These are phyloP conservation scores for Lagenorhynchus albirostris DNA, from an alignment of 2,113 vertebrate species.

Conservation along the genomic window DNA sequence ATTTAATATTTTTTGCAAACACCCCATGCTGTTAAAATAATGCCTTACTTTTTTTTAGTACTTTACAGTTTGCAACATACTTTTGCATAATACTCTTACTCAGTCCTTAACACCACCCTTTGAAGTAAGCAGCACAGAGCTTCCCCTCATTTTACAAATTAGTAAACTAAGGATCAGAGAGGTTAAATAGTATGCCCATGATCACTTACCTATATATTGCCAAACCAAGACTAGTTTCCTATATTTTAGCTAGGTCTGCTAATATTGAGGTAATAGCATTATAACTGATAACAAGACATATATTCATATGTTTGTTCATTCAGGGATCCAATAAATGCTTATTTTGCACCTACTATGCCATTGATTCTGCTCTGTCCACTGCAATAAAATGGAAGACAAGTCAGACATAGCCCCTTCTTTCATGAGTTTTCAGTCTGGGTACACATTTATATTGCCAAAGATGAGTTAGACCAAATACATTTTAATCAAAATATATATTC, in stretches of 20 bases:
- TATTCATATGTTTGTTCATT: neutral
- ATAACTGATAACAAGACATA: neutral
- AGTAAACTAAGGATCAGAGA: neutral
- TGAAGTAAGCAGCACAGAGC: neutral
- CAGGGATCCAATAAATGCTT: neutral
- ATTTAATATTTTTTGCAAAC: neutral
- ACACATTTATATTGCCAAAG: neutral
- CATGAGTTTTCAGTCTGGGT: neutral
- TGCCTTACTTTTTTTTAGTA: neutral
- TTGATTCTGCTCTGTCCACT: neutral
- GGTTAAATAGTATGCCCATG: fast-evolving
- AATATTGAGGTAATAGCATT: neutral
- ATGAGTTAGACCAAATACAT: neutral
- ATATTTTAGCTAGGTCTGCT: neutral
- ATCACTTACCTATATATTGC: neutral
- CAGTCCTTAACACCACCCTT: neutral
- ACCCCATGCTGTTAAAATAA: neutral
- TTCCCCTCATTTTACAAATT: neutral
- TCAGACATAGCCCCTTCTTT: neutral
- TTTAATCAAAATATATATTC: neutral
- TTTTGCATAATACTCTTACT: neutral
- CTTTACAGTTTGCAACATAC: neutral
- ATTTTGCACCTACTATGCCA: neutral
- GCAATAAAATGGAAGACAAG: neutral
- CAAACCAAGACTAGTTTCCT: neutral